A percentile compares a stretch with the other conserved stretches of the same genome.
Evolutionary conservation across 2,113 vertebrate genomes (phyloP).

Genomic region (Sphaerodactylus townsendi): DNA sequence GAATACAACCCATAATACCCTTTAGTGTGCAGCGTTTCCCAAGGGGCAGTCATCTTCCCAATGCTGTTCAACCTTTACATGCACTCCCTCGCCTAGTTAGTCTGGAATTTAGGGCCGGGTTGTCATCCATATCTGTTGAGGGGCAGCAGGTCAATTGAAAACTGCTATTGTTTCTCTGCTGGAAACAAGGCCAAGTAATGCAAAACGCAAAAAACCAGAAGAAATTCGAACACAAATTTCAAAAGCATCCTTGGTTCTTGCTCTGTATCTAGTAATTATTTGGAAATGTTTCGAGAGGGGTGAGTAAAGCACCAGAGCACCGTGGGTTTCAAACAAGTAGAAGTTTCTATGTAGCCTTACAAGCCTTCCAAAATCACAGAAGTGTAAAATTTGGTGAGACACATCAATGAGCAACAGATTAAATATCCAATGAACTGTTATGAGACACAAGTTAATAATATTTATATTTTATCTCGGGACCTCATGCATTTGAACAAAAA

Average conservation of each 20-base stretch:
- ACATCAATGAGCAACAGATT: neutral
- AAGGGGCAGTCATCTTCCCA: too few relatives aligned
- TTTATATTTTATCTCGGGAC: neutral
- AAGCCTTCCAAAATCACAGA: neutral
- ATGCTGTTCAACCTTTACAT: too few relatives aligned
- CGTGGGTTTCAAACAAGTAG: neutral
- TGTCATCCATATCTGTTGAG: too few relatives aligned
- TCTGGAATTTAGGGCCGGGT: too few relatives aligned
- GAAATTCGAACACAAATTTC: too few relatives aligned
- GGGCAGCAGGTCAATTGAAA: too few relatives aligned
- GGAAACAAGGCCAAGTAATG: too few relatives aligned
- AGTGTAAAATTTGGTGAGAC: neutral
- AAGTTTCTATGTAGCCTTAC: neutral
- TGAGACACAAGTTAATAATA: neutral
- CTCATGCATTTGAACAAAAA: neutral
- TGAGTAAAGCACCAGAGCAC: neutral
- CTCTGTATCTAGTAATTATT: fast-evolving
- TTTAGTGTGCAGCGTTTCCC: too few relatives aligned
- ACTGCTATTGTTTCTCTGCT: too few relatives aligned
- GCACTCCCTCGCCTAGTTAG: too few relatives aligned
- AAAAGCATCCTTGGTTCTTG: neutral
- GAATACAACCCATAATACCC: too few relatives aligned
- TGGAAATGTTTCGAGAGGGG: neutral
- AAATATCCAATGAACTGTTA: slow-evolving; percentile 18
- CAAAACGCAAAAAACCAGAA: too few relatives aligned